phyloP scores from a whole-genome alignment of 2,888 invertebrate genomes.

The Monopis laevigella region DNA sequence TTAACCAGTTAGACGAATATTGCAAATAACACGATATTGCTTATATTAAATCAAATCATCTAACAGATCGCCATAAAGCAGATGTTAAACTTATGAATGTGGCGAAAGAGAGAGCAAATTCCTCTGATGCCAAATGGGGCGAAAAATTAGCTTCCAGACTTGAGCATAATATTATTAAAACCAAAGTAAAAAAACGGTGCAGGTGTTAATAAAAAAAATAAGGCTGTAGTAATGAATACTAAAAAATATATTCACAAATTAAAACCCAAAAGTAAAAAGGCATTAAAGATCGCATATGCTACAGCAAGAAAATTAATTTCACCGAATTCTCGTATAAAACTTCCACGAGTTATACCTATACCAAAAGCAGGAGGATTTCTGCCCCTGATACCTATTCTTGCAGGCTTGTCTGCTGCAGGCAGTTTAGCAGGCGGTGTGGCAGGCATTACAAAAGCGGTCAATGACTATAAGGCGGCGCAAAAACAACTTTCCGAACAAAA shows the following conservation, averaged over 20 bases:
- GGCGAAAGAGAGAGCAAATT: constrained; percentile 20
- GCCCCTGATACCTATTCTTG: constrained; percentile 32
- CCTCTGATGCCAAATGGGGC: constrained; percentile 25
- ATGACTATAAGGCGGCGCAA: constrained; percentile 27
- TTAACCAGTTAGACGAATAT: constrained; percentile 27
- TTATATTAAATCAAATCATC: constrained; percentile 20
- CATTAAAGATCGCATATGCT: constrained; percentile 17
- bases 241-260: not conserved
- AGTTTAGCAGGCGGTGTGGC: constrained; percentile 31
- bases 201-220: not conserved
- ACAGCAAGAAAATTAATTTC: constrained; percentile 16
- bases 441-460: constrained; percentile 27
- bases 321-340: constrained; percentile 20
- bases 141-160: constrained; percentile 27
- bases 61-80: constrained; percentile 26
- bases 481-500: constrained; percentile 16
- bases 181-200: constrained; percentile 25
- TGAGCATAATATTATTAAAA: constrained; percentile 28
- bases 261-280: constrained; percentile 12
- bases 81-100: constrained; percentile 28
- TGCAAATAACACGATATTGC: constrained; percentile 31
- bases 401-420: constrained; percentile 29
- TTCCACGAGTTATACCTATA: constrained; percentile 26
- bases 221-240: not conserved
- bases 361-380: constrained; percentile 31